Conservation (phyloP, 2,888 invertebrate genomes). For the Hydropsyche betteni region DNA sequence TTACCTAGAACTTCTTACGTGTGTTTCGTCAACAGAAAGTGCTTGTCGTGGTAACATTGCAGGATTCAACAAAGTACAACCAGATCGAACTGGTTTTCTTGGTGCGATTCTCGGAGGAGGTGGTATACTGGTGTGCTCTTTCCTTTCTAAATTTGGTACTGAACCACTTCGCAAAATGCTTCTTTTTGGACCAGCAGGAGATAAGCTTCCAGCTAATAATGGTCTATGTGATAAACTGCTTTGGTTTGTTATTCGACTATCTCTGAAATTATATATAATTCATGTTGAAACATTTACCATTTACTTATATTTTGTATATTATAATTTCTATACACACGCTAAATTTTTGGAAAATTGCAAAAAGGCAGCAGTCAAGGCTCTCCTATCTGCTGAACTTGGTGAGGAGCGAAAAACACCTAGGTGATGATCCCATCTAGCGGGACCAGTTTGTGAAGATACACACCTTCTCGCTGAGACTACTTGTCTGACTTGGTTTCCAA, state of each 20-base stretch:
- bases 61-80: conserved; percentile 70
- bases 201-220: conserved; percentile 46
- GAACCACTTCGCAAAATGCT: conserved; percentile 66
- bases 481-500: conserved; percentile 61
- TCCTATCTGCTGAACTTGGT: conserved; percentile 61
- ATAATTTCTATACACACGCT: conserved; percentile 35
- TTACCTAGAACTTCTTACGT: conserved; percentile 44
- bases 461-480: conserved; percentile 64
- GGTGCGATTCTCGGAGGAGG: conserved; percentile 55
- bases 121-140: conserved; percentile 59
- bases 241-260: conserved; percentile 27
- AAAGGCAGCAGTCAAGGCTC: conserved; percentile 62
- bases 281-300: neutral
- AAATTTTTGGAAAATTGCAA: conserved; percentile 56
- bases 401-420: conserved; percentile 74
- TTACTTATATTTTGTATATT: neutral
- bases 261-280: conserved; percentile 7
- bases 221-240: conserved; percentile 46
- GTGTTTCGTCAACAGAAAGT: conserved; percentile 82
- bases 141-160: conserved; percentile 67
- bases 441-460: conserved; percentile 63
- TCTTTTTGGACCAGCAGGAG: conserved; percentile 52
- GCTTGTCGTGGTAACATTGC: conserved; percentile 79
- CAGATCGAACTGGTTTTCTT: conserved; percentile 56
- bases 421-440: conserved; percentile 71